Evolutionary conservation across 2,888 invertebrate genomes (phyloP).

Genomic region (Bellardia bayeri): DNA sequence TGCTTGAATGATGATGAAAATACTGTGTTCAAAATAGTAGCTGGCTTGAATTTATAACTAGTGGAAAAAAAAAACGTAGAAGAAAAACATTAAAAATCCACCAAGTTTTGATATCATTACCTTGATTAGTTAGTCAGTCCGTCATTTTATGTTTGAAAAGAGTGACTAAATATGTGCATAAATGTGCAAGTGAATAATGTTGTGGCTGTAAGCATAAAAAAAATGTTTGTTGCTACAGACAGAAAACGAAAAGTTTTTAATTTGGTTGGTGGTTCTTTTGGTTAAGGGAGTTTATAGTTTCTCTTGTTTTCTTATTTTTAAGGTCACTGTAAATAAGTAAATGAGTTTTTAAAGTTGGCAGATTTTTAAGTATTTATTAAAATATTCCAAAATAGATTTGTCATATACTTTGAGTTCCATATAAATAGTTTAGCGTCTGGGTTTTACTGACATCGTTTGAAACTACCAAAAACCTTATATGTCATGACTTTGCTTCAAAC

Average conservation of each 20-base stretch:
- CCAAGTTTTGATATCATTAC: slow-evolving; percentile 71
- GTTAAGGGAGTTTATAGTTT: slow-evolving; percentile 30
- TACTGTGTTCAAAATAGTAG: slow-evolving; percentile 25
- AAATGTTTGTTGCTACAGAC: slow-evolving; percentile 14
- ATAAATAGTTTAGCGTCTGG: no score
- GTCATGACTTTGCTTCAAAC: no score
- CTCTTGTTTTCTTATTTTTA: slow-evolving; percentile 41
- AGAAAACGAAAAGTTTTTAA: slow-evolving; percentile 61
- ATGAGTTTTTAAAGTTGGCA: background rate
- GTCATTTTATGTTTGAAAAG: slow-evolving; percentile 69
- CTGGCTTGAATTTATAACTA: slow-evolving; percentile 33
- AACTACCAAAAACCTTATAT: no score
- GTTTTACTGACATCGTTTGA: no score
- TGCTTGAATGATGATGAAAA: slow-evolving; percentile 57
- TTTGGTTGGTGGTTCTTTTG: slow-evolving; percentile 62
- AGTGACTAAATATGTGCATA: slow-evolving; percentile 19
- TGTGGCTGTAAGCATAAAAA: background rate
- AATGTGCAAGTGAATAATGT: slow-evolving; percentile 33
- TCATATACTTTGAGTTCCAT: no score
- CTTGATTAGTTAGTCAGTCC: slow-evolving; percentile 74
- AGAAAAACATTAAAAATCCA: slow-evolving; percentile 47
- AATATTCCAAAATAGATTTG: background rate
- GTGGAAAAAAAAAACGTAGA: slow-evolving; percentile 12
- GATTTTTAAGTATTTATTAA: background rate
- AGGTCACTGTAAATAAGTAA: slow-evolving; percentile 69